A percentile compares a stretch with the other conserved stretches of the same genome.
phyloP scores from a whole-genome alignment of 1,140 invertebrate species.

The Ericerus pela region DNA sequence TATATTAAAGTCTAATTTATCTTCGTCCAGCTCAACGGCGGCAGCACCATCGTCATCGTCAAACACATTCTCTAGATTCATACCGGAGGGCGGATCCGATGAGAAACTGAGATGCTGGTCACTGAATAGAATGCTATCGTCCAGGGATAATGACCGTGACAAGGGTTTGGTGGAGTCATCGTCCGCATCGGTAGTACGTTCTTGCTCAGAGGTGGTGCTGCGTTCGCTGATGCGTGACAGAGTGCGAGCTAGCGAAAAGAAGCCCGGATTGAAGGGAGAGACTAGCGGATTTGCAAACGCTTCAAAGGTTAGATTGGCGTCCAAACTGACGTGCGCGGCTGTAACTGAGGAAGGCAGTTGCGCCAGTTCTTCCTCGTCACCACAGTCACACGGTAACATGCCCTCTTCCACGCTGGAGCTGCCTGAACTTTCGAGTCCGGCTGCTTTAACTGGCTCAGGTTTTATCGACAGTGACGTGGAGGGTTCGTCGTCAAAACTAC shows the following conservation, averaged over 20 bases:
- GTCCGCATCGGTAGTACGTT: slow-evolving; percentile 55
- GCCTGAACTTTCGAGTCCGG: slow-evolving; percentile 50
- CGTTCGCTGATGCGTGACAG: slow-evolving; percentile 71
- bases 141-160: slow-evolving; percentile 59
- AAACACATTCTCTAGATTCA: not conserved
- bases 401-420: slow-evolving; percentile 68
- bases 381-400: slow-evolving; percentile 57
- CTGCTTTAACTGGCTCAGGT: not conserved
- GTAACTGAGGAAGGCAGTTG: no score
- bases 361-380: slow-evolving; percentile 32
- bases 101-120: slow-evolving; percentile 70
- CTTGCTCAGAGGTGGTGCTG: slow-evolving; percentile 70
- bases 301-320: not conserved
- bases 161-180: slow-evolving; percentile 65
- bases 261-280: no score
- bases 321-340: not conserved
- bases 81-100: slow-evolving; percentile 48
- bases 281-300: not conserved
- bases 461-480: slow-evolving; percentile 19
- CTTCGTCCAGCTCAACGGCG: slow-evolving; percentile 7
- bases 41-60: not conserved
- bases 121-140: slow-evolving; percentile 64
- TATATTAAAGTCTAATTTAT: slow-evolving; percentile 23
- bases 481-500: slow-evolving; percentile 26
- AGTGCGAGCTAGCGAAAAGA: slow-evolving; percentile 40